Percentiles rank a stretch among this genome's conserved stretches.
Evolutionary conservation across 2,113 vertebrate species (phyloP).

Genomic region (Sialia sialis): DNA sequence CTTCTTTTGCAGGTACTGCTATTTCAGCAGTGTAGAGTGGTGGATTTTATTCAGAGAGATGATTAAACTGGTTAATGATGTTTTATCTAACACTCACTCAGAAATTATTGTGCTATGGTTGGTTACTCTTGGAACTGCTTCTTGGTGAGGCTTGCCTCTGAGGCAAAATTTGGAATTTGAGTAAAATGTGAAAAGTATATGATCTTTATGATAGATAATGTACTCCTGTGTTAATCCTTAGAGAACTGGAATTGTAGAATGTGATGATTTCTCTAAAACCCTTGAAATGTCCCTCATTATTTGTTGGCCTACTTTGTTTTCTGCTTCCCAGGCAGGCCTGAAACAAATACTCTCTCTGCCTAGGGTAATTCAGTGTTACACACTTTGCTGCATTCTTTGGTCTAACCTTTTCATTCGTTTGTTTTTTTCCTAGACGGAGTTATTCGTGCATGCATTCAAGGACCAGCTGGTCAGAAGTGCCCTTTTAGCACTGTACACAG

Average conservation of each 20-base stretch:
- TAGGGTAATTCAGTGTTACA: background rate
- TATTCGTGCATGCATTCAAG: slow-evolving; percentile 93
- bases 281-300: background rate
- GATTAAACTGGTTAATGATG: background rate
- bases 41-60: background rate
- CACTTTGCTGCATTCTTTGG: background rate
- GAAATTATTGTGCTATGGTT: background rate
- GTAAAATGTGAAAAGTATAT: background rate
- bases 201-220: background rate
- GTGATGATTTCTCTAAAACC: background rate
- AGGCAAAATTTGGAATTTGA: background rate
- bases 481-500: slow-evolving; percentile 89
- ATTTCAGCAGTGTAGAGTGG: background rate
- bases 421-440: slow-evolving; percentile 79
- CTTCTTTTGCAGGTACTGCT: background rate
- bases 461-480: slow-evolving; percentile 94
- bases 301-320: background rate
- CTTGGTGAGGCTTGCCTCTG: background rate
- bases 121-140: background rate
- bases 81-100: background rate
- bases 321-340: background rate
- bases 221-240: background rate
- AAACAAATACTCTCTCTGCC: background rate
- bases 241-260: background rate
- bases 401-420: background rate